A percentile compares a stretch with the other conserved stretches of the same genome.
Conservation (phyloP, 2,888 invertebrate species). For the Scelioninae gen. 1 region DNA sequence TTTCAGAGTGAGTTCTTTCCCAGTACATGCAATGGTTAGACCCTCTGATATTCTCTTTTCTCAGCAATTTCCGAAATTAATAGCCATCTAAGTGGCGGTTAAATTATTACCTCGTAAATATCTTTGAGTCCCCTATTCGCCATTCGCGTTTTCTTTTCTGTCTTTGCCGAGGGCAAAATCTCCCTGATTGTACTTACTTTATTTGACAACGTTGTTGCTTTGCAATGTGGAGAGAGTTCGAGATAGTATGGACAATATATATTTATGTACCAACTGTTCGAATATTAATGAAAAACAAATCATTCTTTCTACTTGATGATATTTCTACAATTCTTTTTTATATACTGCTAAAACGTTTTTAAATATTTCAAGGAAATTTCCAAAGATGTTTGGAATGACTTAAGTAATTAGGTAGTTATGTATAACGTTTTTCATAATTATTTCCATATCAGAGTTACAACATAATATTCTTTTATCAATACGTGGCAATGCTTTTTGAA, state of each 20-base stretch:
- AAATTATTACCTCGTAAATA: slow-evolving; percentile 85
- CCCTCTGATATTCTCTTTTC: slow-evolving; percentile 80
- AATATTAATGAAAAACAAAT: neutral
- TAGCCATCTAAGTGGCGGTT: slow-evolving; percentile 84
- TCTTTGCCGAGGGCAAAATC: slow-evolving; percentile 67
- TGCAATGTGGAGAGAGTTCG: slow-evolving; percentile 25
- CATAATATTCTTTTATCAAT: slow-evolving; percentile 7
- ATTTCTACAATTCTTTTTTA: no score
- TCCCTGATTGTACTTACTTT: slow-evolving; percentile 66
- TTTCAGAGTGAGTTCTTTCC: slow-evolving; percentile 52
- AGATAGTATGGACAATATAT: slow-evolving; percentile 13
- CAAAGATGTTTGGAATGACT: neutral
- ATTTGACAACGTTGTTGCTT: slow-evolving; percentile 46
- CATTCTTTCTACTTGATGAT: neutral
- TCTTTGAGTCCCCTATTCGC: slow-evolving; percentile 79
- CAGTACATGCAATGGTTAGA: slow-evolving; percentile 50
- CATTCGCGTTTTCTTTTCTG: slow-evolving; percentile 74
- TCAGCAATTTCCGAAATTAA: slow-evolving; percentile 84
- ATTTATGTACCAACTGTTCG: neutral
- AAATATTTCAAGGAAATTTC: neutral
- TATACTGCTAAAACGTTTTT: no score
- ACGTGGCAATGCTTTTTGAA: slow-evolving; percentile 22
- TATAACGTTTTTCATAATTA: neutral
- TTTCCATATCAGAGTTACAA: slow-evolving; percentile 6
- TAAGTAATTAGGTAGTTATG: neutral